Evolutionary conservation across 2,797 vertebrate species (phyloP), one percentile per base, ranked within the genome.

Genomic region (Schizothorax lantsangensis): DNA sequence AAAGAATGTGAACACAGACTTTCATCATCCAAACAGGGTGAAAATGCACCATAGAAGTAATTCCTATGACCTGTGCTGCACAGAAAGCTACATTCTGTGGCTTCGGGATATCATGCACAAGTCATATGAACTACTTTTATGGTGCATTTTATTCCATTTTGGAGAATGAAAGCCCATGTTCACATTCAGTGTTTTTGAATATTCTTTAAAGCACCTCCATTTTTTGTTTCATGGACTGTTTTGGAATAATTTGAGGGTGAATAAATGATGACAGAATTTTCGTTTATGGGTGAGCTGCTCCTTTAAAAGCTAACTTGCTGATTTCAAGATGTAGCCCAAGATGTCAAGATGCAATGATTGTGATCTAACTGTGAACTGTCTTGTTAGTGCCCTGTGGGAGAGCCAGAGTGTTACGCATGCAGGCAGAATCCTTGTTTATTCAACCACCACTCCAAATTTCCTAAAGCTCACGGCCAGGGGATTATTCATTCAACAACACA

Each of bases 401-500:
- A 45, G n/a, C 26, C 11, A 47, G 71, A 75, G 38, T 15, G 57
- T 84, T 64, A 79, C 36, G 30, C 81, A 79, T 36, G 30, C 64
- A 72, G 23, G 19, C 54, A 54, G 15, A 68, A 78, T 84, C 45
- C 45, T 54, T 2, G 19, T 79, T 81, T 77, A 59, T 54, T 62
- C 71, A 80, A 33, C 69, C 47, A 19, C 19, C 59, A 59, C 59
- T 73, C 68, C 59, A 49, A 77, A 68, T 68, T 57, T 57, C 40
- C 47, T 57, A 54, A 88, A 80, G 59, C 77, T 81, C 45, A 69
- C 5, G 36, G 59, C 71, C 23, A 47, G 33, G 26, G 36, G 47
- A 85, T 85, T 85, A 68, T 71, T 88, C 62, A 82, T 38, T 52
- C 38, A 54, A 68, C 49, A 84, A 80, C 77, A 66, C 71, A 69